Conservation (phyloP, 2,113 vertebrate species). For the Cygnus atratus region DNA sequence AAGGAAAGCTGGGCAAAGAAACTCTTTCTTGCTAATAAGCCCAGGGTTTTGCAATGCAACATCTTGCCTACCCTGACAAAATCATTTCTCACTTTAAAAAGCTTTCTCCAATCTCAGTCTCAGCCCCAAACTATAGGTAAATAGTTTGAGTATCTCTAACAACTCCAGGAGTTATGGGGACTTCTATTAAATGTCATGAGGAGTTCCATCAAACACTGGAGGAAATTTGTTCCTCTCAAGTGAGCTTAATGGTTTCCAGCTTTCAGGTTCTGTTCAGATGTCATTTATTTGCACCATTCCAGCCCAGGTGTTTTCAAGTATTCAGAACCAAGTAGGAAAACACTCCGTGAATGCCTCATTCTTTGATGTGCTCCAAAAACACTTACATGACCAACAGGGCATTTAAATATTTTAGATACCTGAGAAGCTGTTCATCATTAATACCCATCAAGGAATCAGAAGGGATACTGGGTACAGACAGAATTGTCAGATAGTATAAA, state of each 20-base stretch:
- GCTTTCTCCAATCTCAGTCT: not conserved
- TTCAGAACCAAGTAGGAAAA: not conserved
- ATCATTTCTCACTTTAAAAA: slow-evolving; percentile 5
- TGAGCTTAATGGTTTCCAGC: slow-evolving; percentile 2
- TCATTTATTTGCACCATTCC: slow-evolving; percentile 32
- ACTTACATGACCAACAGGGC: not conserved
- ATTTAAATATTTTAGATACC: slow-evolving; percentile 24
- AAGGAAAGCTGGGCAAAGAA: not conserved
- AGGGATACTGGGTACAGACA: not conserved
- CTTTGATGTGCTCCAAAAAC: not conserved
- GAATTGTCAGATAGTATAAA: not conserved
- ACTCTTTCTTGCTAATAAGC: not conserved
- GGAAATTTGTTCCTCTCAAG: slow-evolving; percentile 30
- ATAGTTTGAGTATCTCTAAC: not conserved
- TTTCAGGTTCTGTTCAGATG: slow-evolving; percentile 26
- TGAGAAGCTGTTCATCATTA: not conserved
- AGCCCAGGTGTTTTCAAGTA: slow-evolving; percentile 19
- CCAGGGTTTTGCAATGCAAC: not conserved
- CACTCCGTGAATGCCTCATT: not conserved
- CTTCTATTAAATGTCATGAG: not conserved
- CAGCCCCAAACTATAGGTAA: not conserved
- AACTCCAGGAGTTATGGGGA: slow-evolving; percentile 2
- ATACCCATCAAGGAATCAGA: not conserved
- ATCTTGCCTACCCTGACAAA: slow-evolving; percentile 1
- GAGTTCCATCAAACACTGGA: not conserved